Conservation (phyloP, 2,888 invertebrate species). For the Tipula helvola region DNA sequence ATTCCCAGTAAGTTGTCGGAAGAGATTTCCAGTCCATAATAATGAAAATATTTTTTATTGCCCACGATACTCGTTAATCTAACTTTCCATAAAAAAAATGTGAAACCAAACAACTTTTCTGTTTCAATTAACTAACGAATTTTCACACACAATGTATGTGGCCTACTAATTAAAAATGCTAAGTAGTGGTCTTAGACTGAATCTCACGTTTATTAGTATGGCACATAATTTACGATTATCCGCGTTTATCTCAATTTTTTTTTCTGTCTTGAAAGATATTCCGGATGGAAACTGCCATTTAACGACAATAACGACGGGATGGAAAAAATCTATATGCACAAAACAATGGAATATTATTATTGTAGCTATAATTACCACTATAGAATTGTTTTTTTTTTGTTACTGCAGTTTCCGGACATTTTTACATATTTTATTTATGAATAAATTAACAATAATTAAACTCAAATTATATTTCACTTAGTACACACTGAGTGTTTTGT, state of each 20-base stretch:
- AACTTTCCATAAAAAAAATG: neutral
- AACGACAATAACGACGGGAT: neutral
- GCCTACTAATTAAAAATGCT: neutral
- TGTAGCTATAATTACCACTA: neutral
- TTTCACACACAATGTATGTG: neutral
- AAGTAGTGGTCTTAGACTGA: neutral
- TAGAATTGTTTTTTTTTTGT: neutral
- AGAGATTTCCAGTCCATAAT: neutral
- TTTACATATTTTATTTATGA: constrained; percentile 4
- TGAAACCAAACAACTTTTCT: neutral
- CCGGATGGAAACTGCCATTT: neutral
- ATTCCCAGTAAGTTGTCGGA: neutral
- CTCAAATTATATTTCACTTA: neutral
- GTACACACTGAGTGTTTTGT: neutral
- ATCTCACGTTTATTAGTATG: neutral
- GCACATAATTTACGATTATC: neutral
- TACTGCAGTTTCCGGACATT: neutral
- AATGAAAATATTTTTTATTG: neutral
- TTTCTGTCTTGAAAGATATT: neutral
- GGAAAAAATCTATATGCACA: neutral
- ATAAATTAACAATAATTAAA: neutral
- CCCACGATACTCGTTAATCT: neutral
- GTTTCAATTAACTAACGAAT: neutral
- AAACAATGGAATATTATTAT: neutral
- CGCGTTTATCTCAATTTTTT: neutral